phyloP scores from a whole-genome alignment of 2,888 invertebrate genomes.

The Heliconius cydno region DNA sequence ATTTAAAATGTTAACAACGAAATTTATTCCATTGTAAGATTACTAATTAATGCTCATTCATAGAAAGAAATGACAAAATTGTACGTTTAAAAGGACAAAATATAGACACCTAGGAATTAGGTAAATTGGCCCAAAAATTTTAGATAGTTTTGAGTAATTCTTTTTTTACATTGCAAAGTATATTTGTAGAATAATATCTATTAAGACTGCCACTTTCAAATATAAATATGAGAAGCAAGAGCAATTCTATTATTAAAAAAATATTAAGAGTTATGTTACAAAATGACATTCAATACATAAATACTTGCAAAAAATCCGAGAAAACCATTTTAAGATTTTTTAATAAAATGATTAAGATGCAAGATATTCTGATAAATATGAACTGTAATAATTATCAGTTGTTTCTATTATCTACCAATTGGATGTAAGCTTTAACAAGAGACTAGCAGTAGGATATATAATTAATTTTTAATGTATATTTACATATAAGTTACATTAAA shows the following conservation, averaged over 20 bases:
- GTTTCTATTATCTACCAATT: slow-evolving; percentile 31
- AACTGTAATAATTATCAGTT: neutral
- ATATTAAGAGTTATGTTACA: neutral
- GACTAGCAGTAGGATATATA: slow-evolving; percentile 48
- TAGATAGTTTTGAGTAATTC: neutral
- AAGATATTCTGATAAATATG: neutral
- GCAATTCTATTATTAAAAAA: neutral
- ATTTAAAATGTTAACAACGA: slow-evolving; percentile 43
- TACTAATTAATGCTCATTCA: slow-evolving; percentile 6
- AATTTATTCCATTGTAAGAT: slow-evolving; percentile 7
- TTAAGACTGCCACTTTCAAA: slow-evolving; percentile 4
- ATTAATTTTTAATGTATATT: slow-evolving; percentile 20
- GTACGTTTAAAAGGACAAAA: neutral
- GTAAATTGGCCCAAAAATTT: neutral
- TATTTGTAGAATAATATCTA: neutral
- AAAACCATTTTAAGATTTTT: neutral
- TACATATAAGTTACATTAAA: slow-evolving; percentile 36
- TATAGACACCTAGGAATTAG: slow-evolving; percentile 1
- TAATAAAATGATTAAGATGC: neutral
- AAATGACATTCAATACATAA: neutral
- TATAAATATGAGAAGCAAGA: neutral
- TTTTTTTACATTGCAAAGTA: neutral
- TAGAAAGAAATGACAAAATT: neutral
- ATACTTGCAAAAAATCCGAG: no score
- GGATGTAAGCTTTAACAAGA: slow-evolving; percentile 68